Conservation (phyloP, 23 tunicate species). For the Botrylloides violaceus region DNA sequence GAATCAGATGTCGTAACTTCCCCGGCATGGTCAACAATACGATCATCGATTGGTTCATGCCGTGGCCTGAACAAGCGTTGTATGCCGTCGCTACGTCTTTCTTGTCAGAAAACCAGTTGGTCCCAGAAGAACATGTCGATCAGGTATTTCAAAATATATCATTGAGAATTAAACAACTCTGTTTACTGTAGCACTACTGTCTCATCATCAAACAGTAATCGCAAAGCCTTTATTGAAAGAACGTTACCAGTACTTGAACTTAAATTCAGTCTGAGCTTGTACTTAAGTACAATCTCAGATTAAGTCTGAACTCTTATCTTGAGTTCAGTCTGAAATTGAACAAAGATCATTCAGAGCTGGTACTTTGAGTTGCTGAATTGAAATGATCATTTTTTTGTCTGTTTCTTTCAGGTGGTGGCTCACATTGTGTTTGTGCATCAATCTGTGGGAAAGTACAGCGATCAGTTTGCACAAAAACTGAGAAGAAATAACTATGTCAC, state of each 20-base stretch:
- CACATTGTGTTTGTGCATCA: constrained; percentile 95
- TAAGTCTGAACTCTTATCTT: too few species aligned
- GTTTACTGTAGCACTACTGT: too few species aligned
- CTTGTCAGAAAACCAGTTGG: constrained; percentile 92
- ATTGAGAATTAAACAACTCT: too few species aligned
- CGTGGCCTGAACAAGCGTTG: constrained; percentile 98
- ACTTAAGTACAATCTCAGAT: too few species aligned
- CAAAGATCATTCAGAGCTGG: too few species aligned
- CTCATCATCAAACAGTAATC: background rate
- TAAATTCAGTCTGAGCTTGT: too few species aligned
- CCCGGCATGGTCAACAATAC: constrained; percentile 99
- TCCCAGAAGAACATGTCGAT: constrained; percentile 91
- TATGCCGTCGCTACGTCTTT: constrained; percentile 97
- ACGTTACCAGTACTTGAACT: too few species aligned
- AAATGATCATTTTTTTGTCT: background rate
- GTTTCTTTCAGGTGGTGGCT: constrained; percentile 64
- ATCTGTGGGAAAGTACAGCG: constrained; percentile 83
- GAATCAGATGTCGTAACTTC: constrained; percentile 98
- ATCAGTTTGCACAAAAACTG: constrained; percentile 69
- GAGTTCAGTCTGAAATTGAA: too few species aligned
- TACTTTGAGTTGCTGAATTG: too few species aligned
- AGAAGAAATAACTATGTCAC: constrained; percentile 97
- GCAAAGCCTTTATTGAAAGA: background rate
- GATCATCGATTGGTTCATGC: constrained; percentile 96
- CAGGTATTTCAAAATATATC: constrained; percentile 58